Evolutionary conservation across 2,888 invertebrate genomes (phyloP).

Genomic region (Phlogophora meticulosa): DNA sequence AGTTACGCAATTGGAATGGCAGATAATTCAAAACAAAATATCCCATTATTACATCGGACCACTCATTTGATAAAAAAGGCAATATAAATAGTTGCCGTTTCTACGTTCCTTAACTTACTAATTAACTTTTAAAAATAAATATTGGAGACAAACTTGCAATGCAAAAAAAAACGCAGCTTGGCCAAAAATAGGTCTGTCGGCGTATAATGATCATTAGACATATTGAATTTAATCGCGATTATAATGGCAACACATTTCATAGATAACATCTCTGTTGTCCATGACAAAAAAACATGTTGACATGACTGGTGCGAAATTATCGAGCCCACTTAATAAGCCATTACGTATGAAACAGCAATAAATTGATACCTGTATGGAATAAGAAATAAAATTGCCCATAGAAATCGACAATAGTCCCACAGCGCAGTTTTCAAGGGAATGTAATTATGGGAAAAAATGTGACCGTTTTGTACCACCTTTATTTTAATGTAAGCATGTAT

Average conservation of each 20-base stretch:
- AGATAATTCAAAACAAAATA: slow-evolving; percentile 5
- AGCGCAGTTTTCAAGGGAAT: slow-evolving; percentile 41
- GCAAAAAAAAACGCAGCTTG: slow-evolving; percentile 14
- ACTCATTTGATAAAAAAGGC: background rate
- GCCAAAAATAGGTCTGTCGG: background rate
- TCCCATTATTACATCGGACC: background rate
- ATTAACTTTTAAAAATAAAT: slow-evolving; percentile 17
- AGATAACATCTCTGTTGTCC: slow-evolving; percentile 58
- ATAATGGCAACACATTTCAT: slow-evolving; percentile 60
- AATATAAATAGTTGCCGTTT: slow-evolving; percentile 31
- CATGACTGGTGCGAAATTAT: slow-evolving; percentile 75
- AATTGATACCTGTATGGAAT: slow-evolving; percentile 61
- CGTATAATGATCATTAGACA: slow-evolving; percentile 31
- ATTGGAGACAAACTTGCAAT: slow-evolving; percentile 17
- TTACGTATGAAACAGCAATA: slow-evolving; percentile 65
- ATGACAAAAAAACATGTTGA: slow-evolving; percentile 63
- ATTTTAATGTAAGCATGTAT: slow-evolving; percentile 38
- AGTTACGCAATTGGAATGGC: background rate
- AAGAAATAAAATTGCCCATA: slow-evolving; percentile 61
- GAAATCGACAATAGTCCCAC: slow-evolving; percentile 39
- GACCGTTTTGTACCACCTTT: slow-evolving; percentile 28
- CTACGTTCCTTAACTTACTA: slow-evolving; percentile 15
- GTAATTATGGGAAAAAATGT: slow-evolving; percentile 47
- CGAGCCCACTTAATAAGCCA: slow-evolving; percentile 65
- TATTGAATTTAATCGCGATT: slow-evolving; percentile 51